Evolutionary conservation across 92 coral and sea anemone genomes (phyloP).

Genomic region (Paragorgia papillata): DNA sequence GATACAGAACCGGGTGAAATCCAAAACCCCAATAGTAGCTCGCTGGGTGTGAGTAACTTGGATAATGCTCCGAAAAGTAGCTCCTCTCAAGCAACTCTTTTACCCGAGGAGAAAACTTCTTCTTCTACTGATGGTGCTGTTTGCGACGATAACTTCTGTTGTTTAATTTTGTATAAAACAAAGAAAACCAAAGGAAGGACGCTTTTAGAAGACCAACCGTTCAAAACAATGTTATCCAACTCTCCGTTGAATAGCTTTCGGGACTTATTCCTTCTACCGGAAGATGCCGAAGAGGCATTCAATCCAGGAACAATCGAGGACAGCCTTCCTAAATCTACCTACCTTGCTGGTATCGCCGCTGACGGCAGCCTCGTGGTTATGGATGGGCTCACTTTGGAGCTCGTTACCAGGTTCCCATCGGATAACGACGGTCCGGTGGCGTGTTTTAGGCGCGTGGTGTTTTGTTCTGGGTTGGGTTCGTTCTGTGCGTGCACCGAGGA

Average conservation of each 20-base stretch:
- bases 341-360: constrained; percentile 48
- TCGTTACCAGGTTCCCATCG: constrained; percentile 63
- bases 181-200: constrained; percentile 15
- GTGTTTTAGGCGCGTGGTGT: constrained; percentile 59
- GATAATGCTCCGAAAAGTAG: background rate
- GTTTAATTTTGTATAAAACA: constrained; percentile 30
- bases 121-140: background rate
- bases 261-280: constrained; percentile 32
- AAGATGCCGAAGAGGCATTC: constrained; percentile 37
- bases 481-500: constrained; percentile 74
- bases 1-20: too few relatives aligned
- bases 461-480: constrained; percentile 92
- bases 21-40: too few relatives aligned
- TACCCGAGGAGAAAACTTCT: background rate
- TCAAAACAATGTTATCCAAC: background rate
- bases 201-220: constrained; percentile 12
- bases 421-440: constrained; percentile 32
- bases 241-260: background rate
- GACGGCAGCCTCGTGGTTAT: constrained; percentile 66
- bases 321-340: background rate
- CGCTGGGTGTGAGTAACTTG: background rate
- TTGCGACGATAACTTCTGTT: background rate
- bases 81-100: background rate
- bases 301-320: constrained; percentile 13
- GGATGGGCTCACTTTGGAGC: constrained; percentile 66